A percentile compares a stretch with the other conserved stretches of the same genome.
phyloP scores from a whole-genome alignment of 2,113 vertebrate genomes.

The Hydropotes inermis region DNA sequence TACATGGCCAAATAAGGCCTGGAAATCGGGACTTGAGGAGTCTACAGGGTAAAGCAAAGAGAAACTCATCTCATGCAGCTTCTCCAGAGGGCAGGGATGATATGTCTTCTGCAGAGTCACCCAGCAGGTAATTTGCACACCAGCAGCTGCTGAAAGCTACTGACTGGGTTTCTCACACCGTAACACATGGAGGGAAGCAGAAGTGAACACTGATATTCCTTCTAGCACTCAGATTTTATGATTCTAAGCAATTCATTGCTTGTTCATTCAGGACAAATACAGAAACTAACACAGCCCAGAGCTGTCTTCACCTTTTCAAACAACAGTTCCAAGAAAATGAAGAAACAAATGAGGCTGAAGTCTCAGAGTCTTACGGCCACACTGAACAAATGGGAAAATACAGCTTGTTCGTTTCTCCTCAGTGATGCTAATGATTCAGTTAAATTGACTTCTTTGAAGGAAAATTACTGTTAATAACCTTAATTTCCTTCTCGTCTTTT shows the following conservation, averaged over 20 bases:
- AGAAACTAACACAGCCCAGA: slow-evolving; percentile 22
- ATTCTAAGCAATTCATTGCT: slow-evolving; percentile 30
- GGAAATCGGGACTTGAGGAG: neutral
- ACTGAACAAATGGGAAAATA: slow-evolving; percentile 44
- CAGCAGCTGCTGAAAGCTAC: neutral
- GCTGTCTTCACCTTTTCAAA: slow-evolving; percentile 23
- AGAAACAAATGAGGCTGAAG: neutral
- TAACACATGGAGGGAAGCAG: neutral
- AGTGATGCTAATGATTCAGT: slow-evolving; percentile 44
- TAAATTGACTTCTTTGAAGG: slow-evolving; percentile 66
- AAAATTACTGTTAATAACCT: slow-evolving; percentile 71
- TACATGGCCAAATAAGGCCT: neutral
- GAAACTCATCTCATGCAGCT: neutral
- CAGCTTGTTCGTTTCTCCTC: neutral
- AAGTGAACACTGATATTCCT: neutral
- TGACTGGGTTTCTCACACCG: neutral
- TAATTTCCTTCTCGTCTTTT: slow-evolving; percentile 60
- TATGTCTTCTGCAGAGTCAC: neutral
- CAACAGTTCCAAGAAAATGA: neutral
- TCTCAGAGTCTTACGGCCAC: neutral
- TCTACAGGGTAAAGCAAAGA: neutral
- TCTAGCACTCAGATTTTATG: neutral
- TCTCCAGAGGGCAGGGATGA: neutral
- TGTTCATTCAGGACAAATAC: slow-evolving; percentile 21
- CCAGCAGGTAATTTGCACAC: neutral